Evolutionary conservation across 37 sponge, comb jelly and placozoan genomes (phyloP).

Genomic region (Cliona cf. orientalis): DNA sequence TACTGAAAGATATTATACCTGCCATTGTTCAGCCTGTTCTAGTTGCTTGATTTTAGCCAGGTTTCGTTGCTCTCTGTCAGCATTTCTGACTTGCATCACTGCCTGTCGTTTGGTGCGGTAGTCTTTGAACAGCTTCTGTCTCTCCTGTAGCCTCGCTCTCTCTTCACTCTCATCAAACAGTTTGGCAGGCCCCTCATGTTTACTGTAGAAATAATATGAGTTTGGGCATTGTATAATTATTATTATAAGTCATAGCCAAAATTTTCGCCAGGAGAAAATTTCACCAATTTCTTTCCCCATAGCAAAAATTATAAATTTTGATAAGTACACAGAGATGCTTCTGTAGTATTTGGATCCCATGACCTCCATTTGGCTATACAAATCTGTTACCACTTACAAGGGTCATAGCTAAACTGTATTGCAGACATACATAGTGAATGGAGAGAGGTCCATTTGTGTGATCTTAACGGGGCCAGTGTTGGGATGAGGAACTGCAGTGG

Average conservation of each 20-base stretch:
- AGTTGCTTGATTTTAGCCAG: conserved; percentile 47
- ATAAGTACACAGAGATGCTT: too few relatives aligned
- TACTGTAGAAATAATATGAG: background rate
- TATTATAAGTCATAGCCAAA: too few relatives aligned
- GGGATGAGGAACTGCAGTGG: background rate
- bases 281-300: too few relatives aligned
- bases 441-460: conserved; percentile 34
- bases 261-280: too few relatives aligned
- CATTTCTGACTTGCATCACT: conserved; percentile 45
- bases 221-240: background rate
- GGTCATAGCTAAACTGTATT: too few relatives aligned
- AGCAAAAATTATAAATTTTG: too few relatives aligned
- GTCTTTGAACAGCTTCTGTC: conserved; percentile 22
- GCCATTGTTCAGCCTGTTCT: conserved; percentile 57
- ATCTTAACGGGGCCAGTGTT: conserved; percentile 20
- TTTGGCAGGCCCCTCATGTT: background rate
- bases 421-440: conserved; percentile 34
- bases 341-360: too few relatives aligned
- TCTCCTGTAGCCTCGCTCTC: conserved; percentile 14
- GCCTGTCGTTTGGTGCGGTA: conserved; percentile 35
- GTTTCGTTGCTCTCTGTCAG: conserved; percentile 58
- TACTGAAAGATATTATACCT: conserved; percentile 35
- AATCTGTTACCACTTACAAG: too few relatives aligned
- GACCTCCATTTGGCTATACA: too few relatives aligned
- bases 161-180: conserved; percentile 48